phyloP scores from a whole-genome alignment of 2,888 invertebrate genomes.

The Onchidella celtica region DNA sequence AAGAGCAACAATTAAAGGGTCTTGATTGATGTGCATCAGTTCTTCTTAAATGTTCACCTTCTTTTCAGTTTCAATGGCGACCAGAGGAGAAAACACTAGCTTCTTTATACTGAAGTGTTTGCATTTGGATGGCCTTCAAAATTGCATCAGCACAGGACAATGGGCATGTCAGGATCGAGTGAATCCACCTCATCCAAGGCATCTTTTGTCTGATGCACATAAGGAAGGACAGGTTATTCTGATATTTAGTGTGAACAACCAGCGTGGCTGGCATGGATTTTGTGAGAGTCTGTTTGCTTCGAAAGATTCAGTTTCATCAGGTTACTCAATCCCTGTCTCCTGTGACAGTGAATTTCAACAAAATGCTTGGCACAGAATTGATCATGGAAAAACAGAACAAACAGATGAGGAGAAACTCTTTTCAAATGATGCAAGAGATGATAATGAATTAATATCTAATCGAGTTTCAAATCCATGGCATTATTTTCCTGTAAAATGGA shows the following conservation, averaged over 20 bases:
- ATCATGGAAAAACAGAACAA: neutral
- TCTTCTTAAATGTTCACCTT: no score
- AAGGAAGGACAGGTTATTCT: conserved; percentile 61
- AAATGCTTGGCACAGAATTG: neutral
- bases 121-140: conserved; percentile 61
- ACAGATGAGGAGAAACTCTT: neutral
- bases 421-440: neutral
- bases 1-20: no score
- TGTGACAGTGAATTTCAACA: neutral
- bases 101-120: conserved; percentile 69
- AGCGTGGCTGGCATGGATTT: conserved; percentile 77
- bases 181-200: conserved; percentile 62
- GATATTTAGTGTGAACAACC: conserved; percentile 74
- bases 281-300: conserved; percentile 62
- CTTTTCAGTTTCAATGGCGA: no score
- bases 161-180: conserved; percentile 71
- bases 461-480: conserved; percentile 55
- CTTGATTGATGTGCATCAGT: no score
- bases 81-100: neutral
- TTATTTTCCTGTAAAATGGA: conserved; percentile 68
- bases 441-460: neutral
- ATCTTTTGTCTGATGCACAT: conserved; percentile 61
- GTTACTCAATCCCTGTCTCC: neutral
- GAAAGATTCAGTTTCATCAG: neutral
- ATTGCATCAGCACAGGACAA: conserved; percentile 55